Base-by-base conservation (phyloP, 2,797 vertebrate genomes). In the Pantherophis vulpinus region DNA sequence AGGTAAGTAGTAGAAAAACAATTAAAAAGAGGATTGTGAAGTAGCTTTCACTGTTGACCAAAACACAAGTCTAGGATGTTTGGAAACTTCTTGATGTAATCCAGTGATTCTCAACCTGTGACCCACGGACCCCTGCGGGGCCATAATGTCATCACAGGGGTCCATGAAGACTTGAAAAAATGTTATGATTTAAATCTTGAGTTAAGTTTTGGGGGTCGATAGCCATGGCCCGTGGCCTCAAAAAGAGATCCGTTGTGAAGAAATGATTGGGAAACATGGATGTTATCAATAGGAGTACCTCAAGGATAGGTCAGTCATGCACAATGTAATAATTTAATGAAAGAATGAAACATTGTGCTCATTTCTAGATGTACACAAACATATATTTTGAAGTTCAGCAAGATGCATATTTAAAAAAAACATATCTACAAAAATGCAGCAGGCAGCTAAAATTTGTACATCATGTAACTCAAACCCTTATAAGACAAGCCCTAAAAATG, bases 401-500 rank as follows among this genome's bases (percentile, higher is more conserved):
- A 16, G 29, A 5, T 70, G 37, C 63, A 87, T n/a, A 93, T 66
- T 59, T 9, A 92, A 87, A 94, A 8, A 37, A 42, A 42, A 47
- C 9, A 6, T 74, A 14, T 91, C 37, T 32, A 54, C 79, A 90
- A 94, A 42, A 87, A 7, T 83, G 83, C 47, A 92, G 91, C 95
- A 87, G 88, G 25, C 37, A 83, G 74, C 10, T 83, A 66, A 87
- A n/a, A 32, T 20, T 79, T 32, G 13, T 1, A 90, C n/a, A 27
- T 1, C 4, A 18, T 14, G 27, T 94, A 88, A 90, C 56, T 93
- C 70, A 92, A 95, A 93, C 18, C 70, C 79, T 14, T 55, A 86
- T 88, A 94, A 89, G 55, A 94, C 60, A 74, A 91, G 63, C 90
- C 66, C 83, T 91, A 96, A 66, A 60, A 66, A 91, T 27, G 88